Percentiles rank a stretch among this genome's conserved stretches.
Conservation (phyloP, 2,113 vertebrate species). For the Corydoras sp. region DNA sequence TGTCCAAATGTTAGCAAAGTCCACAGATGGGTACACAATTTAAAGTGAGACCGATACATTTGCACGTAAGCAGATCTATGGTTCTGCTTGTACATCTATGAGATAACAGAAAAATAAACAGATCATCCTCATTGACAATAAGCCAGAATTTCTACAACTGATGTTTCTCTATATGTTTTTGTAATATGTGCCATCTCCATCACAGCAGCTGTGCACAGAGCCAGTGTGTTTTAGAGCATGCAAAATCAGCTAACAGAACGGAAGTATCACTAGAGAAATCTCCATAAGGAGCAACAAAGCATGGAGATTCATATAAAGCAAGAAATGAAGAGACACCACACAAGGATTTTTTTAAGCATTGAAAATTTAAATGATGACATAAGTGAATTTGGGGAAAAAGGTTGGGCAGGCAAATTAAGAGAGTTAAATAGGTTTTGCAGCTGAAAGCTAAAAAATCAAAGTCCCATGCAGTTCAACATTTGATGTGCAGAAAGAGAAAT, state of each 20-base stretch:
- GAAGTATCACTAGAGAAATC: constrained; percentile 41
- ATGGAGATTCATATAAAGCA: not conserved
- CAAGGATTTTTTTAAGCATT: not conserved
- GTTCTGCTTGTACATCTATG: too few species aligned
- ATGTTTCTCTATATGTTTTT: not conserved
- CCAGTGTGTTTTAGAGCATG: constrained; percentile 48
- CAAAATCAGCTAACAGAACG: constrained; percentile 55
- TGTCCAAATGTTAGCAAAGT: constrained; percentile 12
- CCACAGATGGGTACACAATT: not conserved
- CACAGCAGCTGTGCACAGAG: constrained; percentile 9
- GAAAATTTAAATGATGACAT: not conserved
- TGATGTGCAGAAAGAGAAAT: constrained; percentile 8
- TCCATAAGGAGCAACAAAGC: constrained; percentile 11
- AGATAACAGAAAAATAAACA: too few species aligned
- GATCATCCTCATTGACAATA: too few species aligned
- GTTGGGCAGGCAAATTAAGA: not conserved
- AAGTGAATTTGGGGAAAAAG: too few species aligned
- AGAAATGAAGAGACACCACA: not conserved
- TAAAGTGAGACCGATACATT: not conserved
- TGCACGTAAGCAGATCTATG: not conserved
- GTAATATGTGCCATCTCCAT: not conserved
- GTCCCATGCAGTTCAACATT: not conserved
- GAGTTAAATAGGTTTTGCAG: not conserved
- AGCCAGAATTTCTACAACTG: too few species aligned
- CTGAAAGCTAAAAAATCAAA: not conserved